These are phyloP conservation scores for Shinisaurus crocodilurus DNA, from an alignment of 2,113 vertebrate species.

Conservation along the genomic window DNA sequence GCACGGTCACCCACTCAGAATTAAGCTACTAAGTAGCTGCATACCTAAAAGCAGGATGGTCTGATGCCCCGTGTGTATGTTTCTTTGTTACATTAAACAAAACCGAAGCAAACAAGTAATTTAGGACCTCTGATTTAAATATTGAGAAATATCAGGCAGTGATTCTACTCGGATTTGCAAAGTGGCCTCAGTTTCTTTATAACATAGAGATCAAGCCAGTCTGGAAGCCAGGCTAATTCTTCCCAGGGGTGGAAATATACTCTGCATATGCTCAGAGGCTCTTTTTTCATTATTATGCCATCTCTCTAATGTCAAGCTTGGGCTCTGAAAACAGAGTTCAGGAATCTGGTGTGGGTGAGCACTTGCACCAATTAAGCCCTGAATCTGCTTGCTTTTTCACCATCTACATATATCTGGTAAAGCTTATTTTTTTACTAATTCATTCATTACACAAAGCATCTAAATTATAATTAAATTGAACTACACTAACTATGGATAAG, in stretches of 20 bases:
- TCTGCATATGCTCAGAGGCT: not conserved
- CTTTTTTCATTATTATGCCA: not conserved
- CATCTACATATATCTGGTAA: not conserved
- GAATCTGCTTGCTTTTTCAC: not conserved
- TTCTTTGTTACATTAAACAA: not conserved
- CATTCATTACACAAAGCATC: not conserved
- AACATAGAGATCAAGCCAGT: too few relatives aligned
- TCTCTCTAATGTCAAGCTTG: too few relatives aligned
- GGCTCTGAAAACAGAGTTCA: not conserved
- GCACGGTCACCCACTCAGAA: not conserved
- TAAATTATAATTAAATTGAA: not conserved
- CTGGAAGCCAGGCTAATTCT: not conserved
- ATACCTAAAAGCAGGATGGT: not conserved
- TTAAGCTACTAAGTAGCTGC: not conserved
- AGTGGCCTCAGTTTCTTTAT: not conserved
- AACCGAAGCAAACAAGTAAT: not conserved
- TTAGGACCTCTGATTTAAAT: not conserved
- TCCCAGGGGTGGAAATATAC: not conserved
- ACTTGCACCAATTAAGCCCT: not conserved
- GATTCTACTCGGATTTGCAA: not conserved
- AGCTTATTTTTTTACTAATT: not conserved
- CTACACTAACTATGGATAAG: not conserved
- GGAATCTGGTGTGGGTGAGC: not conserved
- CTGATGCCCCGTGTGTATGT: not conserved
- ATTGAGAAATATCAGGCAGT: not conserved